Evolutionary conservation across 2,797 vertebrate genomes (phyloP), one percentile per base, ranked within the genome.

Genomic region (Gymnocypris eckloni): DNA sequence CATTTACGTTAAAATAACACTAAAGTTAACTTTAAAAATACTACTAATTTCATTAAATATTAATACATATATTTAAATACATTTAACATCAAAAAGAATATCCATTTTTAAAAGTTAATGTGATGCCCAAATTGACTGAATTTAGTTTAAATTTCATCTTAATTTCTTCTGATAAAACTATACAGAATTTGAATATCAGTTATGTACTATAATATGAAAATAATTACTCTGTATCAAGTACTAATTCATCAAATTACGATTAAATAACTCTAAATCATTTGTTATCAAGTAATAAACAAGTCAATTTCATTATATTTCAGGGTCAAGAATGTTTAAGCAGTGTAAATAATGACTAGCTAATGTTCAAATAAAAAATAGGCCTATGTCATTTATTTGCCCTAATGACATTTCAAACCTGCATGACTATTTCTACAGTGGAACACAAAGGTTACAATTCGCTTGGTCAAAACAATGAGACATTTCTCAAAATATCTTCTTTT

Each of bases 251-350:
- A 73, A 73, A 50, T 28, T 13, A 73, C 28, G 7, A 73, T 73
- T 8, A 72, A 48, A 48, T 16, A 28, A 18, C 7, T 2, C 7
- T 25, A 50, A 39, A 37, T 12, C 39, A 41, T 48, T 10, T 69
- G 48, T 54, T 45, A 39, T 45, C 18, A 48, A 18, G 20, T 43
- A 8, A 22, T 52, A 52, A 83, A 4, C 18, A 37, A 56, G 39
- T 41, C 7, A n/a, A 69, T 75, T 77, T 67, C 82, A 67, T 41
- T 56, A 82, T 45, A 86, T 87, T 75, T 69, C 71, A 83, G 66
- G 66, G 70, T 82, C 82, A 87, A 22, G 54, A 69, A 82, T 79
- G 13, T 64, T 69, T 48, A 59, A 75, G 73, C 67, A 83, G 22
- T 41, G 25, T 56, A 75, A 83, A 82, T 79, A 18, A 61, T 64